phyloP scores from a whole-genome alignment of 2,113 vertebrate genomes.

The Pica pica region DNA sequence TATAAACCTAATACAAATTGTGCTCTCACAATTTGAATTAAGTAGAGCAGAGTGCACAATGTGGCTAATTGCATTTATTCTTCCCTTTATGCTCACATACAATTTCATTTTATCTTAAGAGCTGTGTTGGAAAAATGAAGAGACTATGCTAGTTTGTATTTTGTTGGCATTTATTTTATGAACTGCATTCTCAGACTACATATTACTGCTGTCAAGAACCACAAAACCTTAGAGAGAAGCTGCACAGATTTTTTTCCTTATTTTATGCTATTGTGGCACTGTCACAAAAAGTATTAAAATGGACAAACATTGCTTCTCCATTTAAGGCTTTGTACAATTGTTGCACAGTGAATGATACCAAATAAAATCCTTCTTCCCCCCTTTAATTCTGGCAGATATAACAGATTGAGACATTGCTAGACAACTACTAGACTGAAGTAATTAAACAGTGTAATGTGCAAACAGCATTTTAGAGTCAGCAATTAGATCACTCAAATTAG shows the following conservation, averaged over 20 bases:
- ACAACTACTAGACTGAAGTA: conserved; percentile 51
- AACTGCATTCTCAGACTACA: neutral
- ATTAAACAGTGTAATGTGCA: conserved; percentile 49
- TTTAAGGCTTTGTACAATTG: neutral
- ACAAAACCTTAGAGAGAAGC: neutral
- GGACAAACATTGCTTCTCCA: neutral
- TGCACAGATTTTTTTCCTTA: neutral
- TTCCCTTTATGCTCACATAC: neutral
- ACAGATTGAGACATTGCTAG: conserved; percentile 35
- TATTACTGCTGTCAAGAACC: neutral
- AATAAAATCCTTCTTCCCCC: neutral
- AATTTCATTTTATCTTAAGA: neutral
- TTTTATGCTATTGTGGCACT: neutral
- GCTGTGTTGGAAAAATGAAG: neutral
- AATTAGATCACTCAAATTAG: conserved; percentile 46
- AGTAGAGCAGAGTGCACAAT: neutral
- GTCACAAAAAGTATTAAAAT: conserved; percentile 14
- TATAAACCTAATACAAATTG: neutral
- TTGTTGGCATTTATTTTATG: neutral
- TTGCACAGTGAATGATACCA: neutral
- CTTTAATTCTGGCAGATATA: conserved; percentile 13
- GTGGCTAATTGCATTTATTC: neutral
- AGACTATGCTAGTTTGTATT: neutral
- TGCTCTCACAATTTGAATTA: neutral
- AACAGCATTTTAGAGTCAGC: conserved; percentile 50